Conservation (phyloP, 1,140 invertebrate species). For the Drosophila busckii region DNA sequence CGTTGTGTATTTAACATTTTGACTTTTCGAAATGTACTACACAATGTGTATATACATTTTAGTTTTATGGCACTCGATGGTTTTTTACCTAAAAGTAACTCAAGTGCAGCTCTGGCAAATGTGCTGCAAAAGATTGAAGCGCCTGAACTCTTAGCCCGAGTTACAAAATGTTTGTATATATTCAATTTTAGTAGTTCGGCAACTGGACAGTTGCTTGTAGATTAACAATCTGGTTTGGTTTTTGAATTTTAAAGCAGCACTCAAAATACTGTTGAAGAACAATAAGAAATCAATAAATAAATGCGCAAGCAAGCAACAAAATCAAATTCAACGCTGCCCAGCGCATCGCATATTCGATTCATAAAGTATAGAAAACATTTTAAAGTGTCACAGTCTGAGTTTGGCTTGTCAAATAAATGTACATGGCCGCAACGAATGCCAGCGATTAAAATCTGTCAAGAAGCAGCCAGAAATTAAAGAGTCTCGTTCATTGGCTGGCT, state of each 20-base stretch:
- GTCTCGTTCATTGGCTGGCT: neutral
- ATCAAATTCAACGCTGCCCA: conserved; percentile 2
- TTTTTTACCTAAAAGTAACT: conserved; percentile 57
- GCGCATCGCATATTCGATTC: conserved; percentile 45
- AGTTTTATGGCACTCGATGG: conserved; percentile 68
- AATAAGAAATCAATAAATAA: too few relatives aligned
- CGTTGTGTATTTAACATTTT: conserved; percentile 68
- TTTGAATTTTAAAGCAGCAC: conserved; percentile 38
- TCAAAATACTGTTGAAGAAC: conserved; percentile 16
- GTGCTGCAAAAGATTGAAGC: conserved; percentile 16
- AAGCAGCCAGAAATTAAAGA: conserved; percentile 11
- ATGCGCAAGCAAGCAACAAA: neutral
- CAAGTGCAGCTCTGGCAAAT: conserved; percentile 49
- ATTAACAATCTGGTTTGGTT: conserved; percentile 57
- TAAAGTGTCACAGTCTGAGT: conserved; percentile 68
- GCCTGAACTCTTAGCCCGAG: conserved; percentile 3
- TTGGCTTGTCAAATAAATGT: conserved; percentile 65
- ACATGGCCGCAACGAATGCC: conserved; percentile 43
- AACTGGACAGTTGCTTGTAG: conserved; percentile 24
- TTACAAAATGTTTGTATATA: neutral
- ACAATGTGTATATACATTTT: conserved; percentile 64
- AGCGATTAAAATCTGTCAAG: conserved; percentile 52
- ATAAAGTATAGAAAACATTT: conserved; percentile 57
- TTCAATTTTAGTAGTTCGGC: too few relatives aligned
- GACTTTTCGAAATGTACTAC: conserved; percentile 54